Evolutionary conservation across 2,888 invertebrate species (phyloP).

Genomic region (Macrosiphum euphorbiae): DNA sequence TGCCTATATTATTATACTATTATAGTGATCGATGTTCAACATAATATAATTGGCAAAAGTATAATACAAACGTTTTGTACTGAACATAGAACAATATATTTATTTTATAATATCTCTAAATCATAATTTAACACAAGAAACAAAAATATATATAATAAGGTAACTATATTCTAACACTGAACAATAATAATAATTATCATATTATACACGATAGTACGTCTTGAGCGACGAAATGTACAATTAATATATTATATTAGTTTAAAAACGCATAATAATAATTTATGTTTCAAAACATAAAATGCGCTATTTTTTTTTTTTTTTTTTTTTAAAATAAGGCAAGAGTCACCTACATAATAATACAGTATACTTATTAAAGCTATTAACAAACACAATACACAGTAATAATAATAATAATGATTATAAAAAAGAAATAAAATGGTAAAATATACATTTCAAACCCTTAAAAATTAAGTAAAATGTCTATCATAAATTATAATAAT

Average conservation of each 20-base stretch:
- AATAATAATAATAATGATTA: constrained; percentile 3
- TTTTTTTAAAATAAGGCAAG: background rate
- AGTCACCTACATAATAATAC: background rate
- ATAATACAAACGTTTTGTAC: background rate
- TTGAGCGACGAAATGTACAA: background rate
- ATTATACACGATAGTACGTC: background rate
- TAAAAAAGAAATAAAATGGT: constrained; percentile 17
- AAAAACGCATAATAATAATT: background rate
- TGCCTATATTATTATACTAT: too few species aligned
- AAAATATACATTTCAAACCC: background rate
- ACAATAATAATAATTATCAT: constrained; percentile 17
- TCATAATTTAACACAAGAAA: constrained; percentile 38
- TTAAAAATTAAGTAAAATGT: constrained; percentile 27
- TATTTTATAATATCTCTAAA: background rate
- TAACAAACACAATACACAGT: background rate
- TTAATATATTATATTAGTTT: background rate
- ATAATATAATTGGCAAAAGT: background rate
- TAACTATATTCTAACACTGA: constrained; percentile 58
- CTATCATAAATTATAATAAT: background rate
- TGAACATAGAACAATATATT: constrained; percentile 14
- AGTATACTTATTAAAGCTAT: constrained; percentile 3
- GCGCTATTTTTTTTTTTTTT: background rate
- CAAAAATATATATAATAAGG: constrained; percentile 34
- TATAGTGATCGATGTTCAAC: background rate
- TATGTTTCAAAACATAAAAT: background rate